phyloP scores from a whole-genome alignment of 1,140 invertebrate genomes.

The Drosophila parvula region DNA sequence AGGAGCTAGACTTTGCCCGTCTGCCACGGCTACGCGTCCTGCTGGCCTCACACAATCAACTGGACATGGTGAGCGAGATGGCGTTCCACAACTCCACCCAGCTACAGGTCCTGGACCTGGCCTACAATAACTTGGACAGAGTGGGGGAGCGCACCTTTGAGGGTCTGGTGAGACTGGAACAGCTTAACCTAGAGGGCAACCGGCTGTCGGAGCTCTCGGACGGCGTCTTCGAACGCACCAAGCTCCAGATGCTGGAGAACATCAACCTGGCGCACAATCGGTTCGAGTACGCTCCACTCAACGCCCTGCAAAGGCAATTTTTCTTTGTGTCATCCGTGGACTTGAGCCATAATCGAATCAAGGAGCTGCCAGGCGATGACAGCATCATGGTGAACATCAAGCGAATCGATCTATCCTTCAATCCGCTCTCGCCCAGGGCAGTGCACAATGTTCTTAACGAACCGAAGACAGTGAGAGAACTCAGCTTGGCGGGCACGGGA shows the following conservation, averaged over 20 bases:
- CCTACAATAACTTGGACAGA: constrained; percentile 89
- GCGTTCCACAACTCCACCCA: constrained; percentile 96
- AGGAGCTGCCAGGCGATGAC: constrained; percentile 91
- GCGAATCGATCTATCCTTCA: constrained; percentile 93
- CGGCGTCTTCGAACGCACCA: constrained; percentile 91
- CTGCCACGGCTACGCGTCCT: constrained; percentile 89
- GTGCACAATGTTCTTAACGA: constrained; percentile 92
- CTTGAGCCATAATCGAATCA: constrained; percentile 91
- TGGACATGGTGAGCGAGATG: constrained; percentile 92
- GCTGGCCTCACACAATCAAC: constrained; percentile 89
- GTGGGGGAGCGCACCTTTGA: constrained; percentile 92
- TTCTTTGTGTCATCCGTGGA: constrained; percentile 91
- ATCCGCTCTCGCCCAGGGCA: constrained; percentile 90
- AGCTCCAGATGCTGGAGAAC: constrained; percentile 91
- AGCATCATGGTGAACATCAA: constrained; percentile 95
- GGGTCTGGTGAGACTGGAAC: constrained; percentile 90
- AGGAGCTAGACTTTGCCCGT: constrained; percentile 93
- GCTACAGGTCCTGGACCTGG: constrained; percentile 91
- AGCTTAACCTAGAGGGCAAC: constrained; percentile 91
- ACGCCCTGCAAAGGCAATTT: constrained; percentile 92
- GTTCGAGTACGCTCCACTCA: constrained; percentile 91
- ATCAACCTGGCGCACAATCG: constrained; percentile 92
- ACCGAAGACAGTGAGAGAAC: constrained; percentile 92
- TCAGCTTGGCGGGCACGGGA: constrained; percentile 92
- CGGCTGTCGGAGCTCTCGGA: constrained; percentile 90